Conservation (phyloP, 2,113 vertebrate genomes). For the Laticauda colubrina region DNA sequence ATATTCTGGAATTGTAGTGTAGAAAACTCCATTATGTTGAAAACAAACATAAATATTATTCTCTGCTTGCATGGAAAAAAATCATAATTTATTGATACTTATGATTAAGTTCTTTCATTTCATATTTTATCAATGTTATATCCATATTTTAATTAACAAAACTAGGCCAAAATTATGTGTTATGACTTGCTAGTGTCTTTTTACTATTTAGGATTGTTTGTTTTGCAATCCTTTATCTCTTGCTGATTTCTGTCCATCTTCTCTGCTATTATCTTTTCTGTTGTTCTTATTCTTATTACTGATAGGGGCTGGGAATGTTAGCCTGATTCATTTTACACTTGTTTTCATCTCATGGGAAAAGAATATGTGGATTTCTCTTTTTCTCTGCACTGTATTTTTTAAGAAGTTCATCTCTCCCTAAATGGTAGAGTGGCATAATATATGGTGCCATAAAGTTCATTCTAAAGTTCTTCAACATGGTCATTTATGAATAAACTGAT, state of each 20-base stretch:
- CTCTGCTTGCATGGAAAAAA: background rate
- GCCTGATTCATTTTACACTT: background rate
- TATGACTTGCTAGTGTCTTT: background rate
- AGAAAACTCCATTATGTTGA: constrained; percentile 1
- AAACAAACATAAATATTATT: background rate
- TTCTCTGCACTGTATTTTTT: background rate
- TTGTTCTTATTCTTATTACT: background rate
- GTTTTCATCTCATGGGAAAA: background rate
- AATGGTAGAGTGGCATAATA: background rate
- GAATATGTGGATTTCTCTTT: background rate
- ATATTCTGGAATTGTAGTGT: background rate
- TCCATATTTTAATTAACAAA: background rate
- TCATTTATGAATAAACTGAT: background rate
- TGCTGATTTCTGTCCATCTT: background rate
- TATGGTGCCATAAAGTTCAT: background rate
- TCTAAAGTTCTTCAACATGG: background rate
- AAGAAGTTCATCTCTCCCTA: background rate
- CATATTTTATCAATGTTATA: background rate
- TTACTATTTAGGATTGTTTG: background rate
- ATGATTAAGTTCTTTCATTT: background rate
- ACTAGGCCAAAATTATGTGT: background rate
- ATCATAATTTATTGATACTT: background rate
- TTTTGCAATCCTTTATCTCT: background rate
- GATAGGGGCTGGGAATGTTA: background rate
- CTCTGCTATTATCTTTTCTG: background rate